A percentile compares a stretch with the other conserved stretches of the same genome.
Evolutionary conservation across 2,113 vertebrate genomes (phyloP).

Genomic region (Cyanistes caeruleus): DNA sequence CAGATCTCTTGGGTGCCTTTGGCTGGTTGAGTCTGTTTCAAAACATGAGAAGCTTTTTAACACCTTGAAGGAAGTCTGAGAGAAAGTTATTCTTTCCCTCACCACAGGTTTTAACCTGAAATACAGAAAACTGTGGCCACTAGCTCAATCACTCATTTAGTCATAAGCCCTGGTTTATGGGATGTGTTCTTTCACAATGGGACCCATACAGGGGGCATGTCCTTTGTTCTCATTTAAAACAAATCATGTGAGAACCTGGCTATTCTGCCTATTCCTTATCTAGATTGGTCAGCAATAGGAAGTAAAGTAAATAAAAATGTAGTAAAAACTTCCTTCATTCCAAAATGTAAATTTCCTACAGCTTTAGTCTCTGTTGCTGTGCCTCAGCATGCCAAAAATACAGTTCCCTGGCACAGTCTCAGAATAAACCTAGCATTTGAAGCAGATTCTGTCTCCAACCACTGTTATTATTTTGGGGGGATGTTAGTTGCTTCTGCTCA

Average conservation of each 20-base stretch:
- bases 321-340: neutral
- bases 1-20: neutral
- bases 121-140: neutral
- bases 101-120: neutral
- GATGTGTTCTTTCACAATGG: neutral
- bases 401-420: neutral
- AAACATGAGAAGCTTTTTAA: neutral
- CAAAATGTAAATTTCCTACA: neutral
- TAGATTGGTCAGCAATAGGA: neutral
- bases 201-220: neutral
- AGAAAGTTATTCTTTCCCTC: accelerated
- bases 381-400: neutral
- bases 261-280: neutral
- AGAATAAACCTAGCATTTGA: neutral
- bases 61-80: neutral
- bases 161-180: neutral
- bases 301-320: neutral
- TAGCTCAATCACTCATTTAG: neutral
- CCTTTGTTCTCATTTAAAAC: neutral
- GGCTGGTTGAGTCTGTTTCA: neutral
- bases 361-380: neutral
- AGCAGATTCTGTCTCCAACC: neutral
- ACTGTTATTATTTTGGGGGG: neutral
- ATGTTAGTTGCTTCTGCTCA: neutral
- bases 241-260: neutral